Conservation (phyloP, 2,888 invertebrate genomes). For the Synergus umbraculus region DNA sequence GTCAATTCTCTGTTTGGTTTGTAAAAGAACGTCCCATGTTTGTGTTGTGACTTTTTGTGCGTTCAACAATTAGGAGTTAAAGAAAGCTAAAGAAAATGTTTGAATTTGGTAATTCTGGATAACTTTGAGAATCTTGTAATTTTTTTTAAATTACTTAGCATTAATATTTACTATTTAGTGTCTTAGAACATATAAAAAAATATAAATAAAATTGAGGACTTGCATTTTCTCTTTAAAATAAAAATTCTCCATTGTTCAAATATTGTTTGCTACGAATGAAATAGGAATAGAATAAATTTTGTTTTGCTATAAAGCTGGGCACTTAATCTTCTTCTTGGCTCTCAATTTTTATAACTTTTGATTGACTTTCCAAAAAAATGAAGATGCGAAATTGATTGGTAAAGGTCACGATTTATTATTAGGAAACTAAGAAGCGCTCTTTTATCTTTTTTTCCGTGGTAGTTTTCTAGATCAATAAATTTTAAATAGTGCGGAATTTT, state of each 20-base stretch:
- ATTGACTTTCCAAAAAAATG: slow-evolving; percentile 1
- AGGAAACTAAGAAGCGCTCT: neutral
- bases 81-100: too few relatives aligned
- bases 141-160: too few relatives aligned
- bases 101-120: too few relatives aligned
- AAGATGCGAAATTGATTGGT: neutral
- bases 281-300: neutral
- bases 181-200: too few relatives aligned
- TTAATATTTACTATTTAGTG: too few relatives aligned
- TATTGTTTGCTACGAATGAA: neutral
- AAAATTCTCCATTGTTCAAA: neutral
- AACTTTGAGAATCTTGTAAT: too few relatives aligned
- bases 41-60: too few relatives aligned
- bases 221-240: too few relatives aligned
- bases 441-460: neutral
- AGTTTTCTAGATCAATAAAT: neutral
- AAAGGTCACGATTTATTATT: neutral
- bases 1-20: too few relatives aligned
- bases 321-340: neutral
- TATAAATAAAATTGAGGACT: too few relatives aligned
- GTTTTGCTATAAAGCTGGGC: neutral
- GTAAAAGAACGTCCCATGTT: too few relatives aligned
- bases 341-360: neutral
- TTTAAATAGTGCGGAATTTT: neutral
- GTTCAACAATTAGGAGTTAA: too few relatives aligned